These are phyloP conservation scores for Melanchra persicariae DNA, from an alignment of 2,888 invertebrate genomes.

Conservation along the genomic window DNA sequence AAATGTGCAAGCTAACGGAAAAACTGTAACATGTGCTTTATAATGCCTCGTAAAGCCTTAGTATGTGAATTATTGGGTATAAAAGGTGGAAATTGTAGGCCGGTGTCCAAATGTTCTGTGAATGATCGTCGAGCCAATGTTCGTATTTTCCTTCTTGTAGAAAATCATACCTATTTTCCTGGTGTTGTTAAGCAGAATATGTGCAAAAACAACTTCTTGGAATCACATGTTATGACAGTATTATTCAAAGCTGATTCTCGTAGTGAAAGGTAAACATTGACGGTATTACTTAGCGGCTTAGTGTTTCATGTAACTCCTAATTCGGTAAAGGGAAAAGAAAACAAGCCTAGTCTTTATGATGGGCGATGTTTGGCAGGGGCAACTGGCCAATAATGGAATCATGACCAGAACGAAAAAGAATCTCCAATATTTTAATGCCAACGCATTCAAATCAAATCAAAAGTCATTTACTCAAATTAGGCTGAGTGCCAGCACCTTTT, in stretches of 20 bases:
- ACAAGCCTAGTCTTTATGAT: neutral
- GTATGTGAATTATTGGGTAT: slow-evolving; percentile 57
- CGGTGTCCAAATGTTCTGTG: slow-evolving; percentile 38
- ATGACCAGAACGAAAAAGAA: too few species aligned
- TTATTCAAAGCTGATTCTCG: slow-evolving; percentile 18
- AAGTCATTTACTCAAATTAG: too few species aligned
- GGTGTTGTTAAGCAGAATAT: slow-evolving; percentile 17
- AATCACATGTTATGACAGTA: slow-evolving; percentile 2
- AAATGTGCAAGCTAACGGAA: slow-evolving; percentile 87
- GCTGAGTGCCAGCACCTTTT: too few species aligned
- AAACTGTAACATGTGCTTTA: slow-evolving; percentile 67
- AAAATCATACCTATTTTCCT: slow-evolving; percentile 23
- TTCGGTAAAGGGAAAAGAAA: slow-evolving; percentile 11
- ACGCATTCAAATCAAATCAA: too few species aligned
- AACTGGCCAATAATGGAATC: neutral
- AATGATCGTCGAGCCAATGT: slow-evolving; percentile 24
- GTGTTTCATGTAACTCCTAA: slow-evolving; percentile 14
- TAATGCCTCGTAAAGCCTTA: slow-evolving; percentile 61
- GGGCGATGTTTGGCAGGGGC: neutral
- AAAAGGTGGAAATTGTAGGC: slow-evolving; percentile 62
- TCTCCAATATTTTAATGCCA: too few species aligned
- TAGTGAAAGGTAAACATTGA: slow-evolving; percentile 19
- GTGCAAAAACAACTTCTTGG: slow-evolving; percentile 27
- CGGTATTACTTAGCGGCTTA: slow-evolving; percentile 9
- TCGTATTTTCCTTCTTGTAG: slow-evolving; percentile 14